phyloP scores from a whole-genome alignment of 2,797 vertebrate genomes.

The Tapera naevia region DNA sequence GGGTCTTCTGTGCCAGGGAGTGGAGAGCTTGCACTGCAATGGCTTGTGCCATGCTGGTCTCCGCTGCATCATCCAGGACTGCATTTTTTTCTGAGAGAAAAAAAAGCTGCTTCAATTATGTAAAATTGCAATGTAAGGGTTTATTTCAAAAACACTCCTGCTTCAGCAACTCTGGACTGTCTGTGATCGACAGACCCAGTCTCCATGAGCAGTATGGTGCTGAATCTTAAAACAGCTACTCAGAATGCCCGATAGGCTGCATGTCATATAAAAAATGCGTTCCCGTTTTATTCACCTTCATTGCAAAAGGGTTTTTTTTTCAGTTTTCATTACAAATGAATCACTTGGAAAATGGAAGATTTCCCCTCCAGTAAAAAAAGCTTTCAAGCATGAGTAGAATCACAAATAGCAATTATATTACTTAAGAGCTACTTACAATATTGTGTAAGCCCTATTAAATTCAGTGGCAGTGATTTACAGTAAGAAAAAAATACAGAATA shows the following conservation, averaged over 20 bases:
- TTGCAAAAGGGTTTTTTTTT: not conserved
- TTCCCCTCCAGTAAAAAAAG: conserved; percentile 3
- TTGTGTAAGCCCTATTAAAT: conserved; percentile 42
- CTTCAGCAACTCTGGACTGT: not conserved
- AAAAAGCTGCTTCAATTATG: not conserved
- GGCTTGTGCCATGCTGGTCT: not conserved
- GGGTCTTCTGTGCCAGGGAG: not conserved
- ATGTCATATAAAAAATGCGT: not conserved
- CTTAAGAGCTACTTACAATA: not conserved
- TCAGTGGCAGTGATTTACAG: conserved; percentile 54
- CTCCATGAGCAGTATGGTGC: not conserved
- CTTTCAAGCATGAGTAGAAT: not conserved
- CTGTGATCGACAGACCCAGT: not conserved
- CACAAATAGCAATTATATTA: conserved; percentile 30
- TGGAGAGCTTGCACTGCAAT: not conserved
- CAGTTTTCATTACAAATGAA: conserved; percentile 4
- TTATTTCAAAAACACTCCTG: not conserved
- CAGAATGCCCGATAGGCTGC: not conserved
- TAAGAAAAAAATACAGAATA: not conserved
- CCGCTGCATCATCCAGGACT: not conserved
- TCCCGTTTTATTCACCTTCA: not conserved
- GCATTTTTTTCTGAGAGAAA: not conserved
- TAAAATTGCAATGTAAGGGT: not conserved
- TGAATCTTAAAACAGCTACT: not conserved
- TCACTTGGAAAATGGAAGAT: conserved; percentile 21